Conservation (phyloP, 2,797 vertebrate genomes). For the Eospalax fontanierii region DNA sequence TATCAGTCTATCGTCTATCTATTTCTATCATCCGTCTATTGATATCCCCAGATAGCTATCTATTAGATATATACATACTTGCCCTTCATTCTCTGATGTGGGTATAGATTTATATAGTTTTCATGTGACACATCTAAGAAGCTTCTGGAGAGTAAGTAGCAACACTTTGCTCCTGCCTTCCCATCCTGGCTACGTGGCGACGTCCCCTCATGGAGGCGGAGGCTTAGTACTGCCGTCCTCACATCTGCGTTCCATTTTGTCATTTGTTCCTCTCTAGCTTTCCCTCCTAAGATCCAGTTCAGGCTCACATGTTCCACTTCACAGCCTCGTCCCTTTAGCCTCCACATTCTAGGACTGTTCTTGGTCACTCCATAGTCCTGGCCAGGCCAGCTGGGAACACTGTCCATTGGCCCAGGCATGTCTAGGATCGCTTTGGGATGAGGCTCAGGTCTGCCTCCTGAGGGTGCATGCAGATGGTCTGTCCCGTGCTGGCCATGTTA, state of each 20-base stretch:
- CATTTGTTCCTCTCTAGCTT: neutral
- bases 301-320: fast-evolving
- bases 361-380: too few relatives aligned
- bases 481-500: neutral
- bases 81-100: neutral
- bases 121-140: neutral
- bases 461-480: neutral
- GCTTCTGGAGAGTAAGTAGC: neutral
- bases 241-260: too few relatives aligned
- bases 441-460: neutral
- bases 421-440: neutral
- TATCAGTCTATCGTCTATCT: too few relatives aligned
- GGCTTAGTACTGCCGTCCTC: too few relatives aligned
- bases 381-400: neutral
- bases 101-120: neutral
- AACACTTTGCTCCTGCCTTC: neutral
- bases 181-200: too few relatives aligned
- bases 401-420: neutral
- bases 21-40: too few relatives aligned
- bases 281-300: neutral
- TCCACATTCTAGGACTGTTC: neutral
- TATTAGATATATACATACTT: neutral
- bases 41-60: neutral
- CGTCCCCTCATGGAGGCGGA: neutral
- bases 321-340: neutral